phyloP scores from a whole-genome alignment of 2,113 vertebrate genomes.

The Numenius arquata region DNA sequence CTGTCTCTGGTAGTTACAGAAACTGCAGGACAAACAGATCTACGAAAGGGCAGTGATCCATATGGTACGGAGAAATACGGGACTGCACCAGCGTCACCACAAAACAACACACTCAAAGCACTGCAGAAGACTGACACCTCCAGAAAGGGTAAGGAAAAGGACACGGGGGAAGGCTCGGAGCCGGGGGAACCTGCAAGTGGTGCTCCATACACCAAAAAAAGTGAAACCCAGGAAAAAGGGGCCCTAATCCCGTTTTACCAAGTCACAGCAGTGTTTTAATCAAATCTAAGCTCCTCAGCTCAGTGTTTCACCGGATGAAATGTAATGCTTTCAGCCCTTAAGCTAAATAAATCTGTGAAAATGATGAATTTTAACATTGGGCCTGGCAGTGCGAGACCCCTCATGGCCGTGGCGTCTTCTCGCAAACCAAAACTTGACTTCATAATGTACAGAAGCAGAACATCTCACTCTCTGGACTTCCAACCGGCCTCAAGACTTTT shows the following conservation, averaged over 20 bases:
- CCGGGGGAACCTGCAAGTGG: neutral
- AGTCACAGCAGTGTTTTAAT: neutral
- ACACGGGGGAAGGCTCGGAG: neutral
- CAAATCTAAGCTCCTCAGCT: neutral
- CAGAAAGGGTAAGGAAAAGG: neutral
- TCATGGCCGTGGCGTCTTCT: neutral
- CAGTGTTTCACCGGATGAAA: neutral
- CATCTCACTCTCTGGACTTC: neutral
- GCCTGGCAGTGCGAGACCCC: neutral
- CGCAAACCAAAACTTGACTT: neutral
- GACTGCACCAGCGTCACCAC: neutral
- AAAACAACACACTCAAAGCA: neutral
- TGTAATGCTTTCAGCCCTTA: neutral
- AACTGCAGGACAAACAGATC: neutral
- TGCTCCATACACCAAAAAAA: neutral
- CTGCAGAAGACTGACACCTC: neutral
- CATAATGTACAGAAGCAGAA: neutral
- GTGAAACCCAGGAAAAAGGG: neutral
- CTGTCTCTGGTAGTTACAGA: neutral
- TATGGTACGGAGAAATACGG: accelerated
- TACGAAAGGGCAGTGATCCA: neutral
- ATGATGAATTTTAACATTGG: neutral
- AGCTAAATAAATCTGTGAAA: neutral
- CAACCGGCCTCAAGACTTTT: neutral
- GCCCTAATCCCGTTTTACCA: neutral